A percentile compares a stretch with the other conserved stretches of the same genome.
Evolutionary conservation across 1,140 invertebrate species (phyloP).

Genomic region (Euura saliciscinereae): DNA sequence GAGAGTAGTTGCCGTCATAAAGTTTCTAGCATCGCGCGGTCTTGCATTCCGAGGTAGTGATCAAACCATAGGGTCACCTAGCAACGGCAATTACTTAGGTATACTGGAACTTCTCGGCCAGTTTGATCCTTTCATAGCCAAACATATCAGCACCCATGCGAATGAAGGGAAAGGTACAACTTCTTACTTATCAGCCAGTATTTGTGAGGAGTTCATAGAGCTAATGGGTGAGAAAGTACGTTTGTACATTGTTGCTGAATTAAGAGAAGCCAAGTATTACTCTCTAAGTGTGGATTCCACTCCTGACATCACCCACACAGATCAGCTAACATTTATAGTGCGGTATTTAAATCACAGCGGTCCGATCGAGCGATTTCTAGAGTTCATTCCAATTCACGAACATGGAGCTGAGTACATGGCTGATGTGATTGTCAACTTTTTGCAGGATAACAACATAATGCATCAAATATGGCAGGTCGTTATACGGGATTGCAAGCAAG

Average conservation of each 20-base stretch:
- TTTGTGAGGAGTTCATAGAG: constrained; percentile 42
- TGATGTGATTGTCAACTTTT: constrained; percentile 1
- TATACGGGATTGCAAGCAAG: constrained; percentile 39
- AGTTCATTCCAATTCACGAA: constrained; percentile 36
- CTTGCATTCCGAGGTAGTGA: constrained; percentile 34
- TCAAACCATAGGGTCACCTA: constrained; percentile 35
- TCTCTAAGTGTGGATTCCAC: constrained; percentile 39
- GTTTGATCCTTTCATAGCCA: no score
- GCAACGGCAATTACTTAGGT: constrained; percentile 36
- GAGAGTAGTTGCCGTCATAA: constrained; percentile 33
- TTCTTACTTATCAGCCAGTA: constrained; percentile 33
- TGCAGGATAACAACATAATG: constrained; percentile 25
- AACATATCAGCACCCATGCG: constrained; percentile 34
- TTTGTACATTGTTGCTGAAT: constrained; percentile 31
- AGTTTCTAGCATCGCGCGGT: constrained; percentile 31
- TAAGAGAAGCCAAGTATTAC: no score
- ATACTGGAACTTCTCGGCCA: background rate
- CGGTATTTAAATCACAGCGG: constrained; percentile 33
- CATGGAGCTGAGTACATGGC: constrained; percentile 32
- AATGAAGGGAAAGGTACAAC: constrained; percentile 37
- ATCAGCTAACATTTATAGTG: constrained; percentile 34
- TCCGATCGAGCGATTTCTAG: constrained; percentile 36
- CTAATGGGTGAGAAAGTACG: constrained; percentile 21
- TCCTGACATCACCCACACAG: constrained; percentile 30
- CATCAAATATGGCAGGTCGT: constrained; percentile 34